A percentile compares a stretch with the other conserved stretches of the same genome.
Conservation (phyloP, 2,888 invertebrate genomes). For the Nomada lathburiana region DNA sequence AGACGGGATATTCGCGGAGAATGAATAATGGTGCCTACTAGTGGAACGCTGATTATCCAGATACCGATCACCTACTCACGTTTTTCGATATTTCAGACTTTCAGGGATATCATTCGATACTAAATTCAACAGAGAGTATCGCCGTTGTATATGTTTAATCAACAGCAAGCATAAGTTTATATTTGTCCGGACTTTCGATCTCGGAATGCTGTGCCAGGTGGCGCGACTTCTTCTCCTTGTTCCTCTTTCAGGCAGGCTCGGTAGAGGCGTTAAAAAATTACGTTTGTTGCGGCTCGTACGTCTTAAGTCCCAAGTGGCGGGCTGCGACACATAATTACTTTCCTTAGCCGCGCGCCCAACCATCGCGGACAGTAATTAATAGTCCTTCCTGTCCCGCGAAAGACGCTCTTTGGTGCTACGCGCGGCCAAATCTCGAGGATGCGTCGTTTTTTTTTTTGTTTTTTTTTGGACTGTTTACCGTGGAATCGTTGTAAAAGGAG, state of each 20-base stretch:
- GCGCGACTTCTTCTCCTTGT: neutral
- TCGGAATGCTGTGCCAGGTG: constrained; percentile 39
- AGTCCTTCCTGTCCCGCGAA: constrained; percentile 50
- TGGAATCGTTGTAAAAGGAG: neutral
- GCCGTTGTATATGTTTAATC: constrained; percentile 1
- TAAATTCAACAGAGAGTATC: too few relatives aligned
- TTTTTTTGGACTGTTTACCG: neutral
- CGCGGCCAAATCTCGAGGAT: constrained; percentile 35
- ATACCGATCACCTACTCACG: too few relatives aligned
- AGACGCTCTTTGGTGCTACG: constrained; percentile 49
- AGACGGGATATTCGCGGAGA: too few relatives aligned
- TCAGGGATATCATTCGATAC: too few relatives aligned
- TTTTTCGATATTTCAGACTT: too few relatives aligned
- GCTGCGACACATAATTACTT: constrained; percentile 66
- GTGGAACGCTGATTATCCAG: too few relatives aligned
- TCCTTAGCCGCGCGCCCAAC: constrained; percentile 51
- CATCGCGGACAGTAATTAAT: constrained; percentile 67
- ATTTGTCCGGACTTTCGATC: constrained; percentile 18
- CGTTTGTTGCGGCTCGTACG: constrained; percentile 54
- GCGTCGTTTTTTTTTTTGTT: neutral
- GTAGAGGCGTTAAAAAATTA: constrained; percentile 44
- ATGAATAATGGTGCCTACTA: too few relatives aligned
- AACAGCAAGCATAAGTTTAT: neutral
- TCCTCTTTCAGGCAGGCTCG: neutral
- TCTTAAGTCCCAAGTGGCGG: constrained; percentile 49